Base-by-base conservation (phyloP, 1,140 invertebrate genomes). In the Amyelois transitella region DNA sequence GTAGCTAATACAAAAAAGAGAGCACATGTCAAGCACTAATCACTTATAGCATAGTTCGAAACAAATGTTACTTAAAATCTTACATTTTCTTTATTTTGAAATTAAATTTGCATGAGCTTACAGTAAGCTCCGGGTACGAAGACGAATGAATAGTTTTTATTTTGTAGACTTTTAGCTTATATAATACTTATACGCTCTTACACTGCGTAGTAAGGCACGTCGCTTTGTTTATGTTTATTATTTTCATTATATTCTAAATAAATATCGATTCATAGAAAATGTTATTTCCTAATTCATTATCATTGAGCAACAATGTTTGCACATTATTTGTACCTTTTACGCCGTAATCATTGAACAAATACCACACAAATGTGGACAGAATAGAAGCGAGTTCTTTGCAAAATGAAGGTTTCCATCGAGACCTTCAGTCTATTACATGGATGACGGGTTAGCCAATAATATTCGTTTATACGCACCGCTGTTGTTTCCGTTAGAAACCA, bases 401-500 rank as follows among this genome's bases (percentile, higher is more conserved):
- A 48, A 62, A 54, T 55, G 58, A 69, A 62, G 68, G 65, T 69
- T 70, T 72, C 62, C 64, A 62, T 70, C 54, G 52, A 69, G 73
- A 70, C 79, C 77, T 79, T 80, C 74, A 60, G 63, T 51, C 58
- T 65, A 68, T 74, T 79, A 71, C 69, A 76, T 79, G 72, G 75
- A 77, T 75, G 73, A 68, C 56, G 69, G 65, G 61, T 83, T 81
- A 72, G 69, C 54, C 58, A 81, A 82, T 14, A 48, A 53, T 28
- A 59, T 60, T 66, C 55, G 59, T 69, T 74, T 54, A 72, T 68
- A 72, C 53, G 53, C 64, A 57, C 63, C 28, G 64, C 60, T 58
- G 59, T 48, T 65, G 66, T 83, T 82, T 81, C 80, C 77, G 71
- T 45, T 45, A 45, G 43, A 45, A 45, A 19, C 43, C 18, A 45